Evolutionary conservation across 1,140 invertebrate species (phyloP).

Genomic region (Drosophila persimilis): DNA sequence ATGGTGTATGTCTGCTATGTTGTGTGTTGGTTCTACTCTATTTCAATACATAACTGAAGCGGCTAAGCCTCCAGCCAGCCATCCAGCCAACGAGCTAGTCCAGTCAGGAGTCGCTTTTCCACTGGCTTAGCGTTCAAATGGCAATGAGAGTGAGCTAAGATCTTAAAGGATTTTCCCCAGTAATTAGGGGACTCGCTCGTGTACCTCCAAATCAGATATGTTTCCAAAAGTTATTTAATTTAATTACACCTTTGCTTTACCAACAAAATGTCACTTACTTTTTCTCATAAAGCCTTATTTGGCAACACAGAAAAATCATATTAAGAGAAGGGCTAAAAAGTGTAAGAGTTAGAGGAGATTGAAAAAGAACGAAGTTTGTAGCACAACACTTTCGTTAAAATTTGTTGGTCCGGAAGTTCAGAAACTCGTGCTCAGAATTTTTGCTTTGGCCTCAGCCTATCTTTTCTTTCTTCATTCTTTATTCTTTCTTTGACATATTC

Average conservation of each 20-base stretch:
- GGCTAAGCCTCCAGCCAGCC: constrained; percentile 28
- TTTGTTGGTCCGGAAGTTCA: constrained; percentile 37
- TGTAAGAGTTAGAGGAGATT: neutral
- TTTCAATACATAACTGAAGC: constrained; percentile 56
- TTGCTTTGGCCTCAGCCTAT: constrained; percentile 28
- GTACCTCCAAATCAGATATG: no score
- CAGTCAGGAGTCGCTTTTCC: constrained; percentile 33
- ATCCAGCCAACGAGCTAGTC: constrained; percentile 44
- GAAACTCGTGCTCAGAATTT: constrained; percentile 11
- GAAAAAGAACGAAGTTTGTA: neutral
- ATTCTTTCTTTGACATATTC: no score
- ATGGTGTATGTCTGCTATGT: constrained; percentile 24
- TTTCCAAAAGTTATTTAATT: no score
- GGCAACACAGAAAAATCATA: neutral
- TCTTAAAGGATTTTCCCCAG: no score
- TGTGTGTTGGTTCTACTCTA: constrained; percentile 21
- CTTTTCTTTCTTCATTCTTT: no score
- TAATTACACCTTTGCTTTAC: no score
- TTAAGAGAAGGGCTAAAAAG: neutral
- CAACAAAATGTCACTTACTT: neutral
- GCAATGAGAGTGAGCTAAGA: neutral
- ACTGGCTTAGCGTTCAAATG: constrained; percentile 43
- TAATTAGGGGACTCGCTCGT: no score
- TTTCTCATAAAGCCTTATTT: constrained; percentile 1
- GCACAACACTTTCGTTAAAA: constrained; percentile 19